phyloP scores from a whole-genome alignment of 2,113 vertebrate species.

The Meleagris gallopavo region DNA sequence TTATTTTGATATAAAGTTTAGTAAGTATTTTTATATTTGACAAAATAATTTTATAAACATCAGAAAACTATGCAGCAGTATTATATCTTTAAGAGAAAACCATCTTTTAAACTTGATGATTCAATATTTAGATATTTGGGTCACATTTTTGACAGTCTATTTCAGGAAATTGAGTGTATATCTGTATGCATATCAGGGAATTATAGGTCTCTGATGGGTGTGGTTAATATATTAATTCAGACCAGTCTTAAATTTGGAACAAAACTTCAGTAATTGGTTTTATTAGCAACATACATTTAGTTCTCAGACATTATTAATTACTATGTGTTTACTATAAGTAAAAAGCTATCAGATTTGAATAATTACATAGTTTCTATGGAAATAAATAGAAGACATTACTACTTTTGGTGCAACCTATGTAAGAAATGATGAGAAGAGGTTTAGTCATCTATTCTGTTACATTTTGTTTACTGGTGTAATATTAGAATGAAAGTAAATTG shows the following conservation, averaged over 20 bases:
- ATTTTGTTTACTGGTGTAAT: background rate
- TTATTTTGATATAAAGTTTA: background rate
- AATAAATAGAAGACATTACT: too few relatives aligned
- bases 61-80: background rate
- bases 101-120: background rate
- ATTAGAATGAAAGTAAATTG: background rate
- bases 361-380: background rate
- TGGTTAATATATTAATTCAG: background rate
- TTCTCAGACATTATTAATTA: background rate
- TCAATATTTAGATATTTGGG: background rate
- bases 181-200: background rate
- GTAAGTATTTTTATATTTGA: background rate
- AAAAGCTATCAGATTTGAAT: background rate
- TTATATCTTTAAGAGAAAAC: background rate
- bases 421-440: background rate
- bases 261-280: background rate
- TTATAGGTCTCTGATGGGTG: background rate
- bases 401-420: too few relatives aligned
- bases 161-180: background rate
- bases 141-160: background rate
- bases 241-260: background rate
- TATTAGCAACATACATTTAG: background rate
- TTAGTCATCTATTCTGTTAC: background rate
- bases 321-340: background rate
- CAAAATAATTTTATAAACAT: background rate